Base-by-base conservation (phyloP, 2,888 invertebrate genomes). In the Hesperia comma region DNA sequence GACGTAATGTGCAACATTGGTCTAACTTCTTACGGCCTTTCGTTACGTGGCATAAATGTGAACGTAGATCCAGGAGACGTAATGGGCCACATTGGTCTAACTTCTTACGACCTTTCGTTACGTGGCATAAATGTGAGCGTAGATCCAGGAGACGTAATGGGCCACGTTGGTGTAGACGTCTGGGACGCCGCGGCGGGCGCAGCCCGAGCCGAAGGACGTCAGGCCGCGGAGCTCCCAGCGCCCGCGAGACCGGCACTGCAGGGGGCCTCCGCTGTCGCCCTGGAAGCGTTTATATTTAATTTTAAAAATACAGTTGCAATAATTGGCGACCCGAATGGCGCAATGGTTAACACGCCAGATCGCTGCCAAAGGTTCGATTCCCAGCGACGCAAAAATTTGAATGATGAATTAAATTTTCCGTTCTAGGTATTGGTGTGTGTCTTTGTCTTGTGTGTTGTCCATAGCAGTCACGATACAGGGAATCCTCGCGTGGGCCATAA, bases 121-220 rank as follows among this genome's bases (percentile, higher is more conserved):
- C 33, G 49, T 60, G 26, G 91, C 83, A 55, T 91, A 88, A 6
- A 92, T 78, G 71, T 92, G 90, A 0, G 86, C 82, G 61, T 92
- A 89, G 43, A 98, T 97, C 98, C 98, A 98, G 32, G 96, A 95
- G 57, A 97, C 93, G 79, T 98, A 98, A 81, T 96, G 96, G 0
- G 96, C 96, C 8, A 97, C 94, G 77, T 96, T 94, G 0, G 97
- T 97, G 81, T 97, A 98, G 1, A 98, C 97, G 77, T 98, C 98
- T 0, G 98, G 98, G 70, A 95, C 97, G 0, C 98, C 98, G 19
- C 96, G 95, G 69, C 96, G 94, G 0, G 98, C 98, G 83, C 98
- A 98, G 51, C 98, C 98, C 0, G 98, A 98, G 0, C 98, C 98
- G 79, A 98, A 98, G 0, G 98, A 98, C 0, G 98, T 98, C 43